Base-by-base conservation (phyloP, 2,888 invertebrate species). In the Agriotes lineatus region DNA sequence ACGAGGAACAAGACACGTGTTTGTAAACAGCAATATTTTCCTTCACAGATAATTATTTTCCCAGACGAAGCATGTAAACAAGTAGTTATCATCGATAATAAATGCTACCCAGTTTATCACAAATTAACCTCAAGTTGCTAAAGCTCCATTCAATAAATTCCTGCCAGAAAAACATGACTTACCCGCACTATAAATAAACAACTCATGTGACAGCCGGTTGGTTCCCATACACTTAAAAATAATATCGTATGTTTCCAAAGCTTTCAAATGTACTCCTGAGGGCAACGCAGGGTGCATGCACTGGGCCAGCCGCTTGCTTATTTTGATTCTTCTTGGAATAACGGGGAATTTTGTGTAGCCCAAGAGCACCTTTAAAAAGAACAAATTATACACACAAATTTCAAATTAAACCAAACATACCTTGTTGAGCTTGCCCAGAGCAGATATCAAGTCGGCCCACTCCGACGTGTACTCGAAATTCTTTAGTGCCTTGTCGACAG, bases 401-500 rank as follows among this genome's bases (percentile, higher is more conserved):
- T 18, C 1, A 1, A 16, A 1, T 1, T 44, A 7, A 1, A 44
- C 2, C 2, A 69, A 7, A 48, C 19, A 0, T 85, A 94, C 96
- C 89, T 96, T 96, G 83, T 94, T 95, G 33, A 96, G 87, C 85
- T 96, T 96, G 56, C 93, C 94, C 30, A 97, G 85, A 3, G 96
- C 95, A 61, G 95, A 92, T 78, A 97, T 96, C 58, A 96, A 87
- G 85, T 97, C 96, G 63, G 96, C 95, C 96, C 96, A 96, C 88
- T 96, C 96, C 77, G 93, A 93, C n/a, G 96, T 95, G 81, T 93
- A 93, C 80, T 97, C 96, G 85, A 96, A 97, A 83, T 91, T 93
- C 81, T 93, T 94, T 71, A 96, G 85, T 12, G 95, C 95, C 83
- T 94, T 95, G 82, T 96, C 96, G 60, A 96, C 91, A 71, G 92